Conservation (phyloP, 2,113 vertebrate species). For the Ictalurus furcatus region DNA sequence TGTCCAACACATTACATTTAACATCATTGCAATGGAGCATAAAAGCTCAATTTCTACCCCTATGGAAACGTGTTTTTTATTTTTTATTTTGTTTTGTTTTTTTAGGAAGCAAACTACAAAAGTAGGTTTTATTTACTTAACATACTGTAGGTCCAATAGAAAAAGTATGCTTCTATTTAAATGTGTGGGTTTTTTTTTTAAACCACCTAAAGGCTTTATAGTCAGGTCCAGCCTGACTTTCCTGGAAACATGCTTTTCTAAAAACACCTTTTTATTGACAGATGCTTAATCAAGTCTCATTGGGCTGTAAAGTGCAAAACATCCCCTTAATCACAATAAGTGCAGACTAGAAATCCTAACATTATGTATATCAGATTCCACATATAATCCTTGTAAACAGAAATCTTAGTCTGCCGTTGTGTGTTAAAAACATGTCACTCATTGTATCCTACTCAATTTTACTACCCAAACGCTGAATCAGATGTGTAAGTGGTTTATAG, state of each 20-base stretch:
- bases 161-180: not conserved
- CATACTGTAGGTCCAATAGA: not conserved
- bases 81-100: not conserved
- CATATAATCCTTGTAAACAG: not conserved
- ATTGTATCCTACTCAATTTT: not conserved
- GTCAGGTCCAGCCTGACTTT: not conserved
- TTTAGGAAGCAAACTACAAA: not conserved
- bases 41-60: not conserved
- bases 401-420: not conserved
- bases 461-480: not conserved
- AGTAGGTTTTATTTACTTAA: not conserved
- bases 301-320: not conserved
- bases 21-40: not conserved
- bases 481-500: not conserved
- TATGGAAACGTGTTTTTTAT: not conserved
- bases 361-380: not conserved
- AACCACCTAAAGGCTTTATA: not conserved
- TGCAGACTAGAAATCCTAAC: not conserved
- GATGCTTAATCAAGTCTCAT: not conserved
- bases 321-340: not conserved
- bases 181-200: not conserved
- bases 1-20: not conserved
- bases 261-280: not conserved
- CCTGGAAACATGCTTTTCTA: not conserved
- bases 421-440: not conserved